These are phyloP conservation scores for Thymelicus sylvestris DNA, from an alignment of 2,888 invertebrate species.

Conservation along the genomic window DNA sequence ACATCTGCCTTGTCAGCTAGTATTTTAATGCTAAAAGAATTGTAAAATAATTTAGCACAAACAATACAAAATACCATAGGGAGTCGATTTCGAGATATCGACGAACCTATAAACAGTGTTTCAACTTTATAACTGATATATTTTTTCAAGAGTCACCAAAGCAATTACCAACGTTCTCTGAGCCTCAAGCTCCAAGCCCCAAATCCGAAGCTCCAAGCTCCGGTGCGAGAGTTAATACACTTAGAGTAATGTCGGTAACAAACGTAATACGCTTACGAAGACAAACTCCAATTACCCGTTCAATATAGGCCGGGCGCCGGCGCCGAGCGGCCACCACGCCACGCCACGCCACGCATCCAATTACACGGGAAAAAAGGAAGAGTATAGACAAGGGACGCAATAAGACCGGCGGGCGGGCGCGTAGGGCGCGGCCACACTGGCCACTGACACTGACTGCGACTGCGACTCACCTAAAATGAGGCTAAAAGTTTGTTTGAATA, in stretches of 20 bases:
- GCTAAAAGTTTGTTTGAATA: too few relatives aligned
- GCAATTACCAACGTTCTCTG: background rate
- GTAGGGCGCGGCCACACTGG: background rate
- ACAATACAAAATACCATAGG: too few relatives aligned
- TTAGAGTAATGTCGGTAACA: slow-evolving; percentile 38
- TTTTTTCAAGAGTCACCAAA: background rate
- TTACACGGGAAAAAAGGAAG: slow-evolving; percentile 43
- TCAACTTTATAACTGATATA: too few relatives aligned
- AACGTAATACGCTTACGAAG: slow-evolving; percentile 36
- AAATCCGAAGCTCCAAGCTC: background rate
- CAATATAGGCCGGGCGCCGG: slow-evolving; percentile 36
- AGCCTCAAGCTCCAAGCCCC: background rate
- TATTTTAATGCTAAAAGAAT: too few relatives aligned
- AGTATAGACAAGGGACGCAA: slow-evolving; percentile 42
- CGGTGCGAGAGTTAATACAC: slow-evolving; percentile 61
- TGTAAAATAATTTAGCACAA: too few relatives aligned
- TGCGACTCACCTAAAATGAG: background rate
- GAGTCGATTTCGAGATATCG: too few relatives aligned
- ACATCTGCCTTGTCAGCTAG: too few relatives aligned
- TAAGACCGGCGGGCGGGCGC: slow-evolving; percentile 36
- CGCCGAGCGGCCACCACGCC: background rate
- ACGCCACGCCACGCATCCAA: slow-evolving; percentile 41
- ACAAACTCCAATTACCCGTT: slow-evolving; percentile 40
- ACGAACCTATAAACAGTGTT: too few relatives aligned
- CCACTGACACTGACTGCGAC: slow-evolving; percentile 13